Evolutionary conservation across 2,888 invertebrate genomes (phyloP).

Genomic region (Sisyra terminalis): DNA sequence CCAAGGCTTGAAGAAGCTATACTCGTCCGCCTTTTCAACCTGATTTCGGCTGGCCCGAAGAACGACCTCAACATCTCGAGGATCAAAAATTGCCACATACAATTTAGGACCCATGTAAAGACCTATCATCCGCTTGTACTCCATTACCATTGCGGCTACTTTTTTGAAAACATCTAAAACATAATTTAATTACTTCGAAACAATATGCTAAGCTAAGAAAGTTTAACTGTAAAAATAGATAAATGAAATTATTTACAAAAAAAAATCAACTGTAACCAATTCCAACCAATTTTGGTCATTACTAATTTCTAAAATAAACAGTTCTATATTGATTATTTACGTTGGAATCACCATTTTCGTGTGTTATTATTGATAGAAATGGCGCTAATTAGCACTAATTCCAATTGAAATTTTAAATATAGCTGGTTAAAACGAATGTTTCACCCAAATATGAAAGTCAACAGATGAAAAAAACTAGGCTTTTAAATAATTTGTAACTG

Average conservation of each 20-base stretch:
- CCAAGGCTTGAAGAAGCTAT: constrained; percentile 15
- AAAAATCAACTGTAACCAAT: neutral
- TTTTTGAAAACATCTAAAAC: constrained; percentile 11
- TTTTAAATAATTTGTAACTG: constrained; percentile 6
- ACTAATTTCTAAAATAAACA: neutral
- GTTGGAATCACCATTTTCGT: too few relatives aligned
- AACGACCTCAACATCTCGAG: constrained; percentile 15
- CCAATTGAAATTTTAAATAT: constrained; percentile 6
- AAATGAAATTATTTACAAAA: neutral
- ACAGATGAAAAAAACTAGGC: constrained; percentile 9
- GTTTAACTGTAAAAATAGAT: neutral
- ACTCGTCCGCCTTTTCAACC: constrained; percentile 15
- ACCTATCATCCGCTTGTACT: constrained; percentile 13
- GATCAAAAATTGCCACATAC: constrained; percentile 14
- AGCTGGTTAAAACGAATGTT: constrained; percentile 1
- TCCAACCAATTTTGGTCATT: too few relatives aligned
- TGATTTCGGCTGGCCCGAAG: constrained; percentile 11
- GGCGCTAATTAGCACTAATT: too few relatives aligned
- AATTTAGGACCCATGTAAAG: constrained; percentile 16
- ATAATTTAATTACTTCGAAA: neutral
- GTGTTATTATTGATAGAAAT: too few relatives aligned
- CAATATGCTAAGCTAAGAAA: neutral
- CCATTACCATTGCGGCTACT: constrained; percentile 7
- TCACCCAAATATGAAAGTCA: constrained; percentile 10
- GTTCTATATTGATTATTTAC: neutral